Base-by-base conservation (phyloP, 2,888 invertebrate genomes). In the Cacoxenus indagator region DNA sequence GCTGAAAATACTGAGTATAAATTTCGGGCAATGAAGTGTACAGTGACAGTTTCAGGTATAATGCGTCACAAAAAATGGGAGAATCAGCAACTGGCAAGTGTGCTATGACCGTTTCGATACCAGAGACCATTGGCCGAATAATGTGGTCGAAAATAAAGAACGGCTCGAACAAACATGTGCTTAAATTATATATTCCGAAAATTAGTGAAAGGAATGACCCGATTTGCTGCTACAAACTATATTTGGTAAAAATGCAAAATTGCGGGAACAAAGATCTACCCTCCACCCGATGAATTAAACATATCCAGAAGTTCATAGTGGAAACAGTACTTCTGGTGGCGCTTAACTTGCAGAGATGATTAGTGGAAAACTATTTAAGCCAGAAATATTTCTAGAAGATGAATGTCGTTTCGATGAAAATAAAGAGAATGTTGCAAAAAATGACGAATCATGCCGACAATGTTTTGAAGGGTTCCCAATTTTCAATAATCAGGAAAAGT, bases 291-390 rank as follows among this genome's bases (percentile, higher is more conserved):
- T 91, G 93, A 75, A 89, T 95, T n/a, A 90, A 90, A 92, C 93
- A 0, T 95, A 95, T 84, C 91, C 92, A 48, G 92, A 94, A 70
- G 94, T 93, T 0, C 94, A 95, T 81, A 89, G 90, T 9, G 89
- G 89, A 0, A 91, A 91, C n/a, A 91, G 91, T 17, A 86, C 88
- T 1, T 70, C 77, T 24, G 91, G 91, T 1, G 95, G 94, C 2
- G 95, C 95, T 1, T 96, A 96, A 84, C 90, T 96, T 61, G 95
- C 95, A 0, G 96, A 96, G 88, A 92, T 94, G 88, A 93, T 96
- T 82, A 92, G 94, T 81, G 92, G 93, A 76, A 90, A 92, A 43
- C 89, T 91, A 3, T 88, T 91, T 4, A 91, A 91, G 46, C 89
- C 91, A 0, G 93, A 94, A 81, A 88, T 95, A 37, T 92, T 94